A percentile compares a stretch with the other conserved stretches of the same genome.
Conservation (phyloP, 2,113 vertebrate genomes). For the Sinocyclocheilus anophthalmus region DNA sequence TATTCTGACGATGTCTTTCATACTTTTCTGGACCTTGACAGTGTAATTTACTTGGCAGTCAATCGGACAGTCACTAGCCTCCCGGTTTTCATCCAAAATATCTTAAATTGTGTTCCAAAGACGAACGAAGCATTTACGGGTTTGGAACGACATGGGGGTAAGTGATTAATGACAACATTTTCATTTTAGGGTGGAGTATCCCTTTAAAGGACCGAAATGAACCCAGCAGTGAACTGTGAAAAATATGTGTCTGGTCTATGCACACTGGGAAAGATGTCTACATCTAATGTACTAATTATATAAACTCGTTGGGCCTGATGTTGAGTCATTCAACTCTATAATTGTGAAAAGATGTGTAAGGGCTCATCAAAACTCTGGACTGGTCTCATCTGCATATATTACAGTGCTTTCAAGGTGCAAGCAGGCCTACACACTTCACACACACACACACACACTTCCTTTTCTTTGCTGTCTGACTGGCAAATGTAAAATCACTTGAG, state of each 20-base stretch:
- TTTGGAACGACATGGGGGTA: no score
- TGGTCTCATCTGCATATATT: conserved; percentile 6
- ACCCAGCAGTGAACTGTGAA: conserved; percentile 19
- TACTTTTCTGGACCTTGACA: no score
- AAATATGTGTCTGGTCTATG: neutral
- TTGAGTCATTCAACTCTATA: neutral
- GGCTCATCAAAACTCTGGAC: conserved; percentile 4
- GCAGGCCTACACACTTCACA: neutral
- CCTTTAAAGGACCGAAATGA: neutral
- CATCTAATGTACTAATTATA: conserved; percentile 22
- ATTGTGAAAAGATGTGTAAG: neutral
- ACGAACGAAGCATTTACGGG: no score
- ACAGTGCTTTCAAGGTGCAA: neutral
- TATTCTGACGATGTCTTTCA: no score
- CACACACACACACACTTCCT: neutral
- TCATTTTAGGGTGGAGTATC: no score
- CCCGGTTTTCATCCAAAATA: no score
- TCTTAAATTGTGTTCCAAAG: no score
- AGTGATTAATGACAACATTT: no score
- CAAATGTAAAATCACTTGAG: neutral
- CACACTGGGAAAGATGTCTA: neutral
- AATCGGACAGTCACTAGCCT: no score
- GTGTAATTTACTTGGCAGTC: no score
- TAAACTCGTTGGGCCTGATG: neutral
- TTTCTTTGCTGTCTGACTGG: neutral